phyloP scores from a whole-genome alignment of 2,888 invertebrate genomes.

The Macrophya annulata region DNA sequence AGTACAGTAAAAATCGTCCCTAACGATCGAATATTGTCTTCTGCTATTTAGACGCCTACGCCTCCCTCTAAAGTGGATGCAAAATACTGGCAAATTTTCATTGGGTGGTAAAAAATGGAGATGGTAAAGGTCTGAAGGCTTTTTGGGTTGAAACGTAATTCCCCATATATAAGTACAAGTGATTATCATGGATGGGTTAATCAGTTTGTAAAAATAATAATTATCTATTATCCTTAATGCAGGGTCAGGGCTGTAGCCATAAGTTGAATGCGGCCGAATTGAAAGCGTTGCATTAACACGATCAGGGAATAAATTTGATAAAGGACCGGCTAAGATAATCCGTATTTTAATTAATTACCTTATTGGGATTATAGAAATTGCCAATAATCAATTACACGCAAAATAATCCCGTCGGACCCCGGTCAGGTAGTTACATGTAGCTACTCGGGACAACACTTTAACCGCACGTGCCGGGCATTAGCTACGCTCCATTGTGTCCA shows the following conservation, averaged over 20 bases:
- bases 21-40: not conserved
- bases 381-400: slow-evolving; percentile 71
- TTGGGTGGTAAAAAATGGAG: too few relatives aligned
- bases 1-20: not conserved
- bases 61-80: too few relatives aligned
- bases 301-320: slow-evolving; percentile 55
- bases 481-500: slow-evolving; percentile 28
- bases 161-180: not conserved
- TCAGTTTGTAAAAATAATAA: not conserved
- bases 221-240: not conserved
- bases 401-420: slow-evolving; percentile 36
- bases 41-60: too few relatives aligned
- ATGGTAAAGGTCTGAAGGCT: too few relatives aligned
- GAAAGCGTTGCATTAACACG: slow-evolving; percentile 1
- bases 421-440: not conserved
- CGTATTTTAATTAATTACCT: slow-evolving; percentile 65
- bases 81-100: too few relatives aligned
- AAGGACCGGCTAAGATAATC: slow-evolving; percentile 53
- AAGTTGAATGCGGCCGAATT: not conserved
- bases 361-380: slow-evolving; percentile 71
- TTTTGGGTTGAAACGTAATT: too few relatives aligned
- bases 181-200: not conserved
- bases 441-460: slow-evolving; percentile 34
- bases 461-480: slow-evolving; percentile 28
- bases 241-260: not conserved